Percentiles rank a stretch among this genome's conserved stretches.
Conservation (phyloP, 2,113 vertebrate species). For the Stictonetta naevosa region DNA sequence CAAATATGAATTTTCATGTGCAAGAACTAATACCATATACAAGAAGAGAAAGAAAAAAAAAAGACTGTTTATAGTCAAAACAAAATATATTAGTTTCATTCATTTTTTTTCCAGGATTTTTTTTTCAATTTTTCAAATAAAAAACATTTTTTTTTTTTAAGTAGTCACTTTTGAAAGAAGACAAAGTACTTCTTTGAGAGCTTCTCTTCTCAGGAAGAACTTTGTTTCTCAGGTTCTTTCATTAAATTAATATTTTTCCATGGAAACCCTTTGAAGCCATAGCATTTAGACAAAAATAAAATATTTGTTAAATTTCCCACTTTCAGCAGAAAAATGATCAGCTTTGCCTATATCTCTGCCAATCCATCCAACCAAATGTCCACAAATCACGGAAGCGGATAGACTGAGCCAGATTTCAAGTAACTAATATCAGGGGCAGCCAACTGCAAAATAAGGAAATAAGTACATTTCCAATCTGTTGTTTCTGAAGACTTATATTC, state of each 20-base stretch:
- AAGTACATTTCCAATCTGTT: conserved; percentile 16
- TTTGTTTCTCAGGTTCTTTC: not conserved
- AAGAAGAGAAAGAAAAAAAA: not conserved
- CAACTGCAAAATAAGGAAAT: conserved; percentile 2
- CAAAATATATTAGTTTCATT: not conserved
- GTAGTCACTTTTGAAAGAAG: not conserved
- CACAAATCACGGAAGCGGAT: not conserved
- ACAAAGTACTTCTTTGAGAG: not conserved
- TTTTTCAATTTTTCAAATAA: not conserved
- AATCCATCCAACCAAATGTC: conserved; percentile 4
- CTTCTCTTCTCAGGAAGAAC: not conserved
- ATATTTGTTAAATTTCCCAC: not conserved
- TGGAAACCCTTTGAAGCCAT: not conserved
- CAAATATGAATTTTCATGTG: not conserved
- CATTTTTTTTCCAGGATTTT: not conserved
- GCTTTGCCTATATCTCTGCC: not conserved
- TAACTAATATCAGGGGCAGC: not conserved
- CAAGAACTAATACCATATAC: not conserved
- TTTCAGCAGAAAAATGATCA: conserved; percentile 23
- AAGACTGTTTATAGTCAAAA: not conserved
- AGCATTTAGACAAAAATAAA: not conserved
- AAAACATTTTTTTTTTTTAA: fast-evolving
- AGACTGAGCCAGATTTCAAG: not conserved
- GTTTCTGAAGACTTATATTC: not conserved
- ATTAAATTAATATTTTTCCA: not conserved